Percentiles rank a stretch among this genome's conserved stretches.
Conservation (phyloP, 1,140 invertebrate species). For the Drosophila elegans region DNA sequence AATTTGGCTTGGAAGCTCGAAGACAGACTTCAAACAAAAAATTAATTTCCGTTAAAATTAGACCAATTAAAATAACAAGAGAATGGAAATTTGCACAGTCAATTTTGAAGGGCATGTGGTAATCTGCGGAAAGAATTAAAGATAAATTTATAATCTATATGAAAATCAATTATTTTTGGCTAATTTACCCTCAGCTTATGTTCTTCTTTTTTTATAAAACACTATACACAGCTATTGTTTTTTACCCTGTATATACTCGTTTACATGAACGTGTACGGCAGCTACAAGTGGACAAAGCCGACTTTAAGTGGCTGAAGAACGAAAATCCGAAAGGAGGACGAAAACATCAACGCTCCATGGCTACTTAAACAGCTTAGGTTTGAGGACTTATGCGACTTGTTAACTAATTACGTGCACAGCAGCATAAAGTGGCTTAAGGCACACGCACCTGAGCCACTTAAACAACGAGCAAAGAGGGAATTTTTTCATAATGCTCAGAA, state of each 20-base stretch:
- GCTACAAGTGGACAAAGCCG: slow-evolving; percentile 61
- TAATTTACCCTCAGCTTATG: not conserved
- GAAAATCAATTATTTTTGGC: too few species aligned
- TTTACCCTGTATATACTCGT: slow-evolving; percentile 10
- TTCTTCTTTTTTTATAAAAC: not conserved
- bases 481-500: slow-evolving; percentile 2
- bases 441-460: slow-evolving; percentile 6
- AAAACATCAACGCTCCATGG: slow-evolving; percentile 25
- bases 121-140: too few species aligned
- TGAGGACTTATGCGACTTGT: slow-evolving; percentile 71
- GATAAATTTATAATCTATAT: too few species aligned
- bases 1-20: too few species aligned
- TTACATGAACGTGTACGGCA: slow-evolving; percentile 18
- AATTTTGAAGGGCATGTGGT: too few species aligned
- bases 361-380: slow-evolving; percentile 73
- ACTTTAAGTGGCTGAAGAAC: slow-evolving; percentile 47
- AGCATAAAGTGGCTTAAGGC: slow-evolving; percentile 31
- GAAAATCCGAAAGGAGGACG: slow-evolving; percentile 30
- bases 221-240: not conserved
- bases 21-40: too few species aligned
- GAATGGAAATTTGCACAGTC: too few species aligned
- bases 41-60: too few species aligned
- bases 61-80: too few species aligned
- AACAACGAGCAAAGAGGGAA: not conserved
- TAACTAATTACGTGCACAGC: slow-evolving; percentile 65